Evolutionary conservation across 1,140 invertebrate species (phyloP).

Genomic region (Melanaphis sacchari): DNA sequence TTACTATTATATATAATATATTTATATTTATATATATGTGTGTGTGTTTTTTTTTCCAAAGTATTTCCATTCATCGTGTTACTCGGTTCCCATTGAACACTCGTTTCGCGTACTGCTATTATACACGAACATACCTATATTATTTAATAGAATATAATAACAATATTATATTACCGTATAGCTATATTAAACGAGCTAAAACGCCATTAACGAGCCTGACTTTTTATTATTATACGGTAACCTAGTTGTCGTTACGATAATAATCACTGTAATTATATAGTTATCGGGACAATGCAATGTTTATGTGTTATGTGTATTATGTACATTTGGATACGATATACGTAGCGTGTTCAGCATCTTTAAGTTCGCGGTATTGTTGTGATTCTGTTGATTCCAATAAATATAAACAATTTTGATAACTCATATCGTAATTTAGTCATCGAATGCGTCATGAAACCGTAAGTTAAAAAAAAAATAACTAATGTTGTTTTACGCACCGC

Average conservation of each 20-base stretch:
- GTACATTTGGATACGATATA: neutral
- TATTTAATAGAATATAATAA: neutral
- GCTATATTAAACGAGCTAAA: neutral
- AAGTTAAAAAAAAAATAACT: neutral
- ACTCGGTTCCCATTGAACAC: constrained; percentile 40
- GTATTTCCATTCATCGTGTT: constrained; percentile 51
- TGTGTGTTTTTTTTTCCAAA: neutral
- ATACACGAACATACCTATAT: neutral
- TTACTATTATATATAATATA: neutral
- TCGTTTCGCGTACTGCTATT: neutral
- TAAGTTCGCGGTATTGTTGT: constrained; percentile 23
- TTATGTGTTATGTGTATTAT: neutral
- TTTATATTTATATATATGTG: no score
- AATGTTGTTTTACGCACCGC: neutral
- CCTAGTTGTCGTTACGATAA: constrained; percentile 32
- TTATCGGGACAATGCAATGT: constrained; percentile 21
- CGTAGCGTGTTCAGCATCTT: constrained; percentile 18
- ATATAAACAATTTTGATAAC: constrained; percentile 22
- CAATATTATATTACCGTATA: neutral
- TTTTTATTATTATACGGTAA: constrained; percentile 28
- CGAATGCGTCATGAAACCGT: neutral
- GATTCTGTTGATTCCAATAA: constrained; percentile 39
- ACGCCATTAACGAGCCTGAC: neutral
- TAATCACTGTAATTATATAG: constrained; percentile 4
- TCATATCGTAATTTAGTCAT: constrained; percentile 21